Evolutionary conservation across 1,140 invertebrate genomes (phyloP), one percentile per base, ranked within the genome.

Genomic region (Pollicipes pollicipes): DNA sequence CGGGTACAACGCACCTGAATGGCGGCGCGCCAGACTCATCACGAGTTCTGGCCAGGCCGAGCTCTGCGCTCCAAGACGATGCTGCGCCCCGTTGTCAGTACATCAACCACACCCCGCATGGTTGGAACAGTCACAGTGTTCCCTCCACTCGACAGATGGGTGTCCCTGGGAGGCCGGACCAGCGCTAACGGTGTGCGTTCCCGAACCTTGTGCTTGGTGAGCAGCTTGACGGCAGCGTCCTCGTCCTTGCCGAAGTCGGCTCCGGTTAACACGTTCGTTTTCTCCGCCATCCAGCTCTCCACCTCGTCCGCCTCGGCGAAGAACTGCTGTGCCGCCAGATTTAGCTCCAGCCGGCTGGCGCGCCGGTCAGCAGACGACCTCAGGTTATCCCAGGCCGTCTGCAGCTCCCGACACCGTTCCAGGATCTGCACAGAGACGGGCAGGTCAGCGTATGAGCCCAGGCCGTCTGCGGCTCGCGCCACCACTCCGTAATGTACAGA

Each of bases 231-330:
- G 63, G 91, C 91, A 24, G 90, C 86, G 78, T 93, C 90, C 68
- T 91, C 84, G 82, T 97, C 93, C 45, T 90, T 84, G 28, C 92
- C 91, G 75, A 89, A 90, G 78, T 95, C 92, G 8, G 86, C 88
- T 30, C 89, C 90, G 66, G 84, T 85, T 13, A 95, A 79, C 30
- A 90, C 85, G 71, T 90, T 88, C 68, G 87, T 88, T 77, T 91
- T 91, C 81, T 96, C 93, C 63, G 86, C 86, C 69, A 97, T 84
- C 94, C 94, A 97, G 68, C 88, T 87, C 81, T 97, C 94, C 73
- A 96, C 88, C 82, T 97, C 94, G 72, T 87, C 87, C 10, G 91
- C 89, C 78, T 96, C 93, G 32, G 78, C 79, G 69, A 81, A 86
- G 80, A 91, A 93, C 82, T 93, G 90, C 80, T 96, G 93, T 26